Conservation (phyloP, 2,888 invertebrate genomes). For the Allacma fusca region DNA sequence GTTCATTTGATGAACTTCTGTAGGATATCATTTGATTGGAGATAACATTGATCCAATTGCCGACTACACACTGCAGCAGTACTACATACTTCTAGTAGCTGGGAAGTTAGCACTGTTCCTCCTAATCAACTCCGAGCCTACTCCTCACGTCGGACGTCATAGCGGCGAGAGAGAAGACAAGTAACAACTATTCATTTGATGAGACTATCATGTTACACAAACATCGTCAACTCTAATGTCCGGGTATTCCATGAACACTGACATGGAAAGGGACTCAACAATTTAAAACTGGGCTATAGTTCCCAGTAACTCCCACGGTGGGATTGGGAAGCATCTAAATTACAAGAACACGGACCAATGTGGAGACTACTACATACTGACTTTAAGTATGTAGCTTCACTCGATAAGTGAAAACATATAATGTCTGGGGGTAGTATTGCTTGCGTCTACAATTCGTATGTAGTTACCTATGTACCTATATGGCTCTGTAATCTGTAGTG, state of each 20-base stretch:
- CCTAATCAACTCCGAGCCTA: too few relatives aligned
- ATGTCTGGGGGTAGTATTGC: too few relatives aligned
- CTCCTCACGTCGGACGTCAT: not conserved
- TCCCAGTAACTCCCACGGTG: not conserved
- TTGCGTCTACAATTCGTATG: too few relatives aligned
- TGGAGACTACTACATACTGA: not conserved
- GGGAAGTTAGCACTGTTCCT: too few relatives aligned
- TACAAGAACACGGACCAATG: not conserved
- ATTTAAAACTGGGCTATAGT: not conserved
- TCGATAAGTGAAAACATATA: too few relatives aligned
- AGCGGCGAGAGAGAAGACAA: not conserved
- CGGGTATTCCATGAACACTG: not conserved
- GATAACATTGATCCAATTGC: too few relatives aligned
- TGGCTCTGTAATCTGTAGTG: too few relatives aligned
- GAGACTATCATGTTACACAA: not conserved
- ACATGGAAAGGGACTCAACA: constrained; percentile 4
- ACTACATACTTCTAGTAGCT: not conserved
- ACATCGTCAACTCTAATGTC: not conserved
- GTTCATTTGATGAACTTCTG: too few relatives aligned
- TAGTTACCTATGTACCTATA: too few relatives aligned
- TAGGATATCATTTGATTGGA: too few relatives aligned
- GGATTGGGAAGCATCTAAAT: not conserved
- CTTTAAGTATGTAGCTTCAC: too few relatives aligned
- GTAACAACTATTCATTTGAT: not conserved
- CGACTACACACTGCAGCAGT: not conserved